These are phyloP conservation scores for Gallinago jamesoni DNA, from an alignment of 2,113 vertebrate genomes.

Conservation along the genomic window DNA sequence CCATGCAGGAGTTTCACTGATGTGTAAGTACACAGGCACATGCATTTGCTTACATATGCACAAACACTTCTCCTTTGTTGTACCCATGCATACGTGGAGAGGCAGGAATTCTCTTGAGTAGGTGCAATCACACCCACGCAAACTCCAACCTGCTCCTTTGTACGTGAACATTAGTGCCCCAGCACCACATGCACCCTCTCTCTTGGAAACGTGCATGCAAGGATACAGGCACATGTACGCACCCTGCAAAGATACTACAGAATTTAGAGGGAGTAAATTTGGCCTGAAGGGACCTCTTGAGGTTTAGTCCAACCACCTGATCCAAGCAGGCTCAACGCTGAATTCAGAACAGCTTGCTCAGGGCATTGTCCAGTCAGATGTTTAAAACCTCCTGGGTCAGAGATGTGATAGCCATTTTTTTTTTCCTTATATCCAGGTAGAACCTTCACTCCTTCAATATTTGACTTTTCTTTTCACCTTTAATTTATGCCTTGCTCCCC, in stretches of 20 bases:
- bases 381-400: not conserved
- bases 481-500: not conserved
- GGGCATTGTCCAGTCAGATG: not conserved
- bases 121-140: accelerated
- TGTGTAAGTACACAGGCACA: not conserved
- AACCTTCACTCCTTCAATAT: not conserved
- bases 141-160: not conserved
- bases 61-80: not conserved
- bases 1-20: not conserved
- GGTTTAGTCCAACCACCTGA: not conserved
- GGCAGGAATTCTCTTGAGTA: not conserved
- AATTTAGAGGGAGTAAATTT: not conserved
- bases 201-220: accelerated
- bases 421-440: not conserved
- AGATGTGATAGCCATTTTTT: not conserved
- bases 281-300: not conserved
- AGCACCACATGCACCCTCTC: accelerated
- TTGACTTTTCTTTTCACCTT: not conserved
- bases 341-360: not conserved
- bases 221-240: not conserved
- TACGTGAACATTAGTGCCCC: not conserved
- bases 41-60: not conserved
- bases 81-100: accelerated
- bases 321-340: not conserved
- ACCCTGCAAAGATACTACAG: not conserved